Percentiles rank a stretch among this genome's conserved stretches.
Conservation (phyloP, 1,140 invertebrate genomes). For the Brachionus plicatilis region DNA sequence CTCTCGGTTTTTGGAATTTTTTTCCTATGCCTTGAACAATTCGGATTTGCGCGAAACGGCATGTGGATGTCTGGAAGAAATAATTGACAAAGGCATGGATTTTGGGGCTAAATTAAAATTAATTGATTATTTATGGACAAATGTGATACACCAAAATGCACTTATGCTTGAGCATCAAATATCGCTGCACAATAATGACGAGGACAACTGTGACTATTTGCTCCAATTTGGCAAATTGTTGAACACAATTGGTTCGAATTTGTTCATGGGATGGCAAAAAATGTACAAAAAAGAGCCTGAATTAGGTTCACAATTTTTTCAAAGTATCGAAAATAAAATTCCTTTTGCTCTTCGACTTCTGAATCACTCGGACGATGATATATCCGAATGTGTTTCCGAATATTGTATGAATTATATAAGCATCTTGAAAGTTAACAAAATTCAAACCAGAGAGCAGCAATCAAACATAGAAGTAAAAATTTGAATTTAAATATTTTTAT, state of each 20-base stretch:
- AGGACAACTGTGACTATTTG: slow-evolving; percentile 28
- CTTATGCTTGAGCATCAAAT: slow-evolving; percentile 43
- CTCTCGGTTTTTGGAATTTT: slow-evolving; percentile 59
- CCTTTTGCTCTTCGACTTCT: slow-evolving; percentile 59
- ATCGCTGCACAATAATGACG: slow-evolving; percentile 45
- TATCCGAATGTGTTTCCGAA: slow-evolving; percentile 58
- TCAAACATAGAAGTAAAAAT: slow-evolving; percentile 52
- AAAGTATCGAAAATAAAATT: slow-evolving; percentile 55
- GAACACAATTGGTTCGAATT: slow-evolving; percentile 24
- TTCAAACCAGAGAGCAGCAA: slow-evolving; percentile 47
- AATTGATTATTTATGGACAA: slow-evolving; percentile 59
- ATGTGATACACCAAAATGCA: slow-evolving; percentile 56
- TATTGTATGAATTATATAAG: slow-evolving; percentile 61
- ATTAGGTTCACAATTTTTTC: not conserved
- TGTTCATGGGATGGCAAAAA: slow-evolving; percentile 35
- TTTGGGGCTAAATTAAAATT: slow-evolving; percentile 60
- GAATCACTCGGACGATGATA: slow-evolving; percentile 60
- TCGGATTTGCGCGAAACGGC: slow-evolving; percentile 56
- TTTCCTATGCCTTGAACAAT: slow-evolving; percentile 56
- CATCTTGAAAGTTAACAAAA: slow-evolving; percentile 53
- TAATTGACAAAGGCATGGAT: slow-evolving; percentile 63
- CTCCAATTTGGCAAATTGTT: slow-evolving; percentile 39
- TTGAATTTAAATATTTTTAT: not conserved
- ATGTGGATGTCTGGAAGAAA: slow-evolving; percentile 61
- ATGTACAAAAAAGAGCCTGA: slow-evolving; percentile 16